Percentiles rank a stretch among this genome's conserved stretches.
These are phyloP conservation scores for Brachyistius frenatus DNA, from an alignment of 2,113 vertebrate species.

Conservation along the genomic window DNA sequence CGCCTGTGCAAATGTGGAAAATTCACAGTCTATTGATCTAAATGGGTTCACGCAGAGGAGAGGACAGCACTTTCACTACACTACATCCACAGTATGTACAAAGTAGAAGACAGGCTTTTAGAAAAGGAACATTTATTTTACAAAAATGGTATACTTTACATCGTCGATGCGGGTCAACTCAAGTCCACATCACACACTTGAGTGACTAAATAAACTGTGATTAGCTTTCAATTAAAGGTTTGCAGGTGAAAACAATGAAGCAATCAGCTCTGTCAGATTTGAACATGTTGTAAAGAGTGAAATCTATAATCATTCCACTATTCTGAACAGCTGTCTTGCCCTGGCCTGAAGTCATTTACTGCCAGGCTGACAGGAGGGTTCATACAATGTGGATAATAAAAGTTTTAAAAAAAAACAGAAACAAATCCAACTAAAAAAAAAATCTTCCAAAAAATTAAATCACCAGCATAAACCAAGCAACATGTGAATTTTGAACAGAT, in stretches of 20 bases:
- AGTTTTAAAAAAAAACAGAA: not conserved
- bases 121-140: constrained; percentile 76
- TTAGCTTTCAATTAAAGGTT: constrained; percentile 29
- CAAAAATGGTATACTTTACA: constrained; percentile 40
- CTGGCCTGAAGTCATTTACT: not conserved
- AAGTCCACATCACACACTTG: not conserved
- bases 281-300: not conserved
- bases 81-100: not conserved
- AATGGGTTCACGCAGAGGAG: constrained; percentile 18
- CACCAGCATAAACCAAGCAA: not conserved
- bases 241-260: not conserved
- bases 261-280: not conserved
- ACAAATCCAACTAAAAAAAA: not conserved
- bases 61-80: constrained; percentile 2
- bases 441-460: not conserved
- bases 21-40: constrained; percentile 13
- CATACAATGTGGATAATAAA: not conserved
- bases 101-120: not conserved
- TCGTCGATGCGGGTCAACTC: not conserved
- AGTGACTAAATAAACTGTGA: not conserved
- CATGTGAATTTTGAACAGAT: constrained; percentile 19
- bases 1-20: constrained; percentile 14
- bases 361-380: not conserved
- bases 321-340: not conserved
- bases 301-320: not conserved